Evolutionary conservation across 2,888 invertebrate species (phyloP), one percentile per base, ranked within the genome.

Genomic region (Polymixis flavicincta): DNA sequence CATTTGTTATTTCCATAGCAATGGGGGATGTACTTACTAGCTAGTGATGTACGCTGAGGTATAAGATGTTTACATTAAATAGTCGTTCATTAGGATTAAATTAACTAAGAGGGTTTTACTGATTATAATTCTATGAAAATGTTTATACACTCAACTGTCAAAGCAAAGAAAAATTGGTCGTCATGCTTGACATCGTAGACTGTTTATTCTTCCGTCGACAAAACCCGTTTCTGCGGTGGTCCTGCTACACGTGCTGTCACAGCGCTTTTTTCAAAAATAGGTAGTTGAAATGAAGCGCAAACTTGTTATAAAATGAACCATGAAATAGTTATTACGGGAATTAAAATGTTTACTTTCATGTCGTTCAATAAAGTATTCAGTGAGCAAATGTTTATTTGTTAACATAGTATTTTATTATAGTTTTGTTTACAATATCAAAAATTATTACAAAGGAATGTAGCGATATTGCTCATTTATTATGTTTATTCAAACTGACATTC

Each of bases 301-400:
- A 52, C 3, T 32, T 32, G 7, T 45, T 25, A 45, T 54, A 76
- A 52, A 65, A 76, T 6, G 0, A 28, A 45, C 13, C 5, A 19
- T 54, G 25, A 76, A 54, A 45, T 11, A 48, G 37, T 74, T 42
- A 50, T 25, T 65, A 22, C 17, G 6, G 22, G 11, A 48, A 76
- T 48, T 13, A 13, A 64, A 45, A 48, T 7, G 9, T 1, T 25
- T 42, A 76, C 28, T 52, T 50, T 67, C n/a, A 22, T 50, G 55
- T 32, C 9, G 17, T 50, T 50, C 13, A 50, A n/a, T 25, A 59
- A 22, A 45, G 42, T 64, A 63, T 4, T 7, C 7, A 63, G 19
- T 59, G 7, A 54, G n/a, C 5, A 70, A 60, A 69, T 45, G n/a
- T 22, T 32, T 37, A 17, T 61, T 1, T 2, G n/a, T 42, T 32